Evolutionary conservation across 2,888 invertebrate genomes (phyloP), one percentile per base, ranked within the genome.

Genomic region (Rhamphomyia laevipes): DNA sequence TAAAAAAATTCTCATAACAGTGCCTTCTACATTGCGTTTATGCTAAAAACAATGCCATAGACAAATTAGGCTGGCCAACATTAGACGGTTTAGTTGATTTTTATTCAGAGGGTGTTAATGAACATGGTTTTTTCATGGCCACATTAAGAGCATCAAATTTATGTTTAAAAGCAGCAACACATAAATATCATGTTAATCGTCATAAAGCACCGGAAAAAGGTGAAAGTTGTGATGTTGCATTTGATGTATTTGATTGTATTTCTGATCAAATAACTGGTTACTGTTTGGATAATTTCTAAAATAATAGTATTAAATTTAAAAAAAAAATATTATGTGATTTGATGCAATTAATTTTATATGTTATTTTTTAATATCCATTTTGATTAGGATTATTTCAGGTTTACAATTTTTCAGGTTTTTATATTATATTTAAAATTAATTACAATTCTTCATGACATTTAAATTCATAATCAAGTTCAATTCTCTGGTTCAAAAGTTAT

Each of bases 11-110:
- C 46, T 38, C 43, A 49, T 54, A 53, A 38, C 75, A 84, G 84
- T 86, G 86, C 61, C 73, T 86, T 52, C 74, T 86, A 60, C 85
- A 86, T 66, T 86, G 86, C 69, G 83, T 86, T 55, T 85, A 85
- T 72, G 75, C 81, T 59, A 82, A 82, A 76, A 84, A 84, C 74
- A 80, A 84, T 75, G 86, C 84, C 43, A 84, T 85, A 52, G 84
- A 85, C 64, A 76, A 77, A 52, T 74, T 74, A 59, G 85, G 85
- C 3, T 84, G 84, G 73, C 86, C 85, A 7, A 84, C 83, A 0
- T 72, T 81, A 11, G 82, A 84, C 57, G 86, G 85, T 1, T 68
- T 86, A 53, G 82, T 84, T 45, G 74, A 78, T 15, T 73, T 86
- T 55, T 86, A 85, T 68, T 81, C 84, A 4, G 84, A 83, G 61